Evolutionary conservation across 2,888 invertebrate species (phyloP).

Genomic region (Andrena chrysosceles): DNA sequence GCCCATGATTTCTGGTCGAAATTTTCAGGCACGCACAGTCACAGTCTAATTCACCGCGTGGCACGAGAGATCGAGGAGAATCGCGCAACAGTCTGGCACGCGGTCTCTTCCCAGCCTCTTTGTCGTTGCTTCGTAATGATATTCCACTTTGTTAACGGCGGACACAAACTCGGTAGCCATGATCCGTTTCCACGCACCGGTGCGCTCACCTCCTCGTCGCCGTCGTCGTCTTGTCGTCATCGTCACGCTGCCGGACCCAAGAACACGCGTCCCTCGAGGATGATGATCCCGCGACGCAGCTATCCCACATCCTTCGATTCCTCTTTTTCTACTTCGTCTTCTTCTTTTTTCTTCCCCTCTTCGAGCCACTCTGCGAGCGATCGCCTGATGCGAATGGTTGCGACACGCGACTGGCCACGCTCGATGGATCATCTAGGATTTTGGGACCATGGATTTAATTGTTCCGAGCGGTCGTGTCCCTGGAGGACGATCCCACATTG

Average conservation of each 20-base stretch:
- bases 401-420: constrained; percentile 68
- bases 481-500: constrained; percentile 32
- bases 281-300: constrained; percentile 54
- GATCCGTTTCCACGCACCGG: constrained; percentile 84
- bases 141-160: constrained; percentile 79
- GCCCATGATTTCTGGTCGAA: background rate
- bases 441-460: constrained; percentile 45
- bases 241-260: constrained; percentile 74
- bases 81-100: background rate
- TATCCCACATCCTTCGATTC: constrained; percentile 18
- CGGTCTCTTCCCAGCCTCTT: constrained; percentile 46
- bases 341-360: background rate
- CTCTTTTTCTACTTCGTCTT: background rate
- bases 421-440: constrained; percentile 76
- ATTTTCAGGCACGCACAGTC: constrained; percentile 36
- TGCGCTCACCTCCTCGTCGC: constrained; percentile 67
- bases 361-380: background rate
- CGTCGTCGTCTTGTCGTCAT: constrained; percentile 28
- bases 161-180: constrained; percentile 81
- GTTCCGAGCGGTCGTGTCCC: constrained; percentile 6
- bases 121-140: constrained; percentile 70
- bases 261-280: constrained; percentile 61
- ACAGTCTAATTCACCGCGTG: constrained; percentile 43
- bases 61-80: constrained; percentile 37
- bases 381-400: constrained; percentile 36